These are phyloP conservation scores for Alexandromys fortis DNA, from an alignment of 2,113 vertebrate genomes.

Conservation along the genomic window DNA sequence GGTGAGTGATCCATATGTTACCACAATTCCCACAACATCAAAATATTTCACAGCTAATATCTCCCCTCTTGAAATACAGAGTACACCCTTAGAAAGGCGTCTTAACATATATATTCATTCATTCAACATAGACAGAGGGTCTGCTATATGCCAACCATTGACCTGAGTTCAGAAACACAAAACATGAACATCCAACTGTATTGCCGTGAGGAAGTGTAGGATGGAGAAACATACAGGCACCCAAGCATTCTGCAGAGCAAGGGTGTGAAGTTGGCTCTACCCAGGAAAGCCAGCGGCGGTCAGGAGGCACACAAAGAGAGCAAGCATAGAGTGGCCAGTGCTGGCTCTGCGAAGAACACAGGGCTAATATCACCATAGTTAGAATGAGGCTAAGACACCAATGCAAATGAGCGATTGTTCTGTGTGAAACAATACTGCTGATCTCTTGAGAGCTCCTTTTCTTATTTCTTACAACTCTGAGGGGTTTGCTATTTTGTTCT, in stretches of 20 bases:
- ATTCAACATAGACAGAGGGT: background rate
- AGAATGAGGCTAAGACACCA: background rate
- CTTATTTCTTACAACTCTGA: background rate
- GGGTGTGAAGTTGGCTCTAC: background rate
- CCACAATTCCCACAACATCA: background rate
- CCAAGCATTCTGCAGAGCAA: background rate
- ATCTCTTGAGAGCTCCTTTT: background rate
- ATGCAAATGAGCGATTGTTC: background rate
- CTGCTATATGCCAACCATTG: background rate
- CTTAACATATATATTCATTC: background rate
- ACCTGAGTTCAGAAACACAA: background rate
- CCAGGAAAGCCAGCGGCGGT: background rate
- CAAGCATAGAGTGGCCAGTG: background rate
- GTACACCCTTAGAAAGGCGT: background rate
- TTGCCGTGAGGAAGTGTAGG: background rate
- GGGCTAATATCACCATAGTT: background rate
- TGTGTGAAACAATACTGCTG: background rate
- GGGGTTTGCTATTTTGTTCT: background rate
- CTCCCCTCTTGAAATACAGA: conserved; percentile 5
- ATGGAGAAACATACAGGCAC: background rate
- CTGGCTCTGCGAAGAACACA: background rate
- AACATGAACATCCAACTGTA: background rate
- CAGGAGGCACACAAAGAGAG: background rate
- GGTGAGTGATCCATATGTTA: background rate
- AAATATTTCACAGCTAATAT: background rate